phyloP scores from a whole-genome alignment of 1,140 invertebrate genomes.

The Drosophila nigromelanica region DNA sequence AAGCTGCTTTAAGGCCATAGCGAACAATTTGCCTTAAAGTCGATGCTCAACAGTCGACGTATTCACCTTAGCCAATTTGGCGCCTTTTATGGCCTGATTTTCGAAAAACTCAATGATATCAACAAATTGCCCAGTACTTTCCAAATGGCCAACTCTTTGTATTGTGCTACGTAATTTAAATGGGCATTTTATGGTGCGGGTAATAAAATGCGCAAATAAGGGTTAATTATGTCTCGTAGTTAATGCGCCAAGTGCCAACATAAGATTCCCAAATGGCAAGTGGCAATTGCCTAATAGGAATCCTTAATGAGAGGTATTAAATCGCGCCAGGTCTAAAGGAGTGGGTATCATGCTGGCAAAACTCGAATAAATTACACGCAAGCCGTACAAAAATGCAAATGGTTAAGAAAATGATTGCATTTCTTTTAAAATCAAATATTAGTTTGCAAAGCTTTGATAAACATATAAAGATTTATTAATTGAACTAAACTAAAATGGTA shows the following conservation, averaged over 20 bases:
- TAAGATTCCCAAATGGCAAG: conserved; percentile 65
- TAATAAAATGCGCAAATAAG: conserved; percentile 79
- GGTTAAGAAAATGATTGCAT: neutral
- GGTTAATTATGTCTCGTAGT: conserved; percentile 71
- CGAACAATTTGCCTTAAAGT: conserved; percentile 51
- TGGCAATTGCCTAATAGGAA: conserved; percentile 57
- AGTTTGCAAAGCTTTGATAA: no score
- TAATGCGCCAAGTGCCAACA: conserved; percentile 55
- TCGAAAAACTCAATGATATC: conserved; percentile 33
- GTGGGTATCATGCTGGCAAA: neutral
- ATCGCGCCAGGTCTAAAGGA: neutral
- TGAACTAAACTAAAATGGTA: no score
- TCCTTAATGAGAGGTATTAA: conserved; percentile 50
- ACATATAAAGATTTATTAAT: no score
- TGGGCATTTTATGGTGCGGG: conserved; percentile 70
- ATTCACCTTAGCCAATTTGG: conserved; percentile 45
- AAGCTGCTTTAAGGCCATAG: conserved; percentile 65
- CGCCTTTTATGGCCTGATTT: conserved; percentile 24
- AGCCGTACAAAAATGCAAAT: conserved; percentile 7
- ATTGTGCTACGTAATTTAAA: conserved; percentile 67
- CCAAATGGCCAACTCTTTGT: conserved; percentile 48
- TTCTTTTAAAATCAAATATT: no score
- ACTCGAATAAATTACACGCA: neutral
- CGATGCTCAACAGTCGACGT: conserved; percentile 29
- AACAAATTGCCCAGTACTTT: conserved; percentile 54